Conservation (phyloP, 2,113 vertebrate genomes). For the Cheilinus undulatus region DNA sequence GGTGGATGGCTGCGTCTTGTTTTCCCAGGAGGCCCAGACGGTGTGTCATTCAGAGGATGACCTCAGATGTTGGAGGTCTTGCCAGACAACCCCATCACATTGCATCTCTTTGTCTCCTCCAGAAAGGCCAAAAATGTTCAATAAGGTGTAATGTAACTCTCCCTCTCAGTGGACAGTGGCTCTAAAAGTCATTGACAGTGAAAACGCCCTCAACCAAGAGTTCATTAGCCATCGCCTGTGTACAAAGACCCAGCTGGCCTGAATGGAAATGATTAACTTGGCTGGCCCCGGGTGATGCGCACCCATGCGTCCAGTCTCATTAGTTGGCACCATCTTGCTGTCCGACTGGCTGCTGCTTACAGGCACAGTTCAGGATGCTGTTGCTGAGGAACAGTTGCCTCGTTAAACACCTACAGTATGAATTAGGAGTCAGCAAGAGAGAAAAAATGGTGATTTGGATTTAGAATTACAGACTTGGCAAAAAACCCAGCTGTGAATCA, state of each 20-base stretch:
- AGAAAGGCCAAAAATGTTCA: slow-evolving; percentile 25
- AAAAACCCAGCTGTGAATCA: too few relatives aligned
- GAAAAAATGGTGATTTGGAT: background rate
- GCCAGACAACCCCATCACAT: slow-evolving; percentile 16
- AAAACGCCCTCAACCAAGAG: slow-evolving; percentile 25
- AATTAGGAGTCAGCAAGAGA: slow-evolving; percentile 31
- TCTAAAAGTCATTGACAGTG: slow-evolving; percentile 43
- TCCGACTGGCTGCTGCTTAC: slow-evolving; percentile 39
- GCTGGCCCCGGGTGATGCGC: slow-evolving; percentile 55
- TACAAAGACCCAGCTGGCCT: slow-evolving; percentile 39
- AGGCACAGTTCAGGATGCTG: slow-evolving; percentile 30
- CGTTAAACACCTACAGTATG: slow-evolving; percentile 22
- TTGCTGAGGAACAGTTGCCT: slow-evolving; percentile 63
- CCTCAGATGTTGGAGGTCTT: slow-evolving; percentile 41
- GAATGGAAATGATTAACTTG: slow-evolving; percentile 66
- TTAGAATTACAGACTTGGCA: too few relatives aligned
- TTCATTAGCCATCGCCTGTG: slow-evolving; percentile 27
- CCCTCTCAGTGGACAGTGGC: background rate
- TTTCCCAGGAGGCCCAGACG: slow-evolving; percentile 34
- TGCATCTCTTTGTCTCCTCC: slow-evolving; percentile 32
- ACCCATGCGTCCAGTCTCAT: slow-evolving; percentile 61
- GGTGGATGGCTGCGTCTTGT: slow-evolving; percentile 32
- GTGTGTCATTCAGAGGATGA: slow-evolving; percentile 42
- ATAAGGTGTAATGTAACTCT: slow-evolving; percentile 35
- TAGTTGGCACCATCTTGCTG: slow-evolving; percentile 53